These are phyloP conservation scores for Andrena bucephala DNA, from an alignment of 2,888 invertebrate species.

Conservation along the genomic window DNA sequence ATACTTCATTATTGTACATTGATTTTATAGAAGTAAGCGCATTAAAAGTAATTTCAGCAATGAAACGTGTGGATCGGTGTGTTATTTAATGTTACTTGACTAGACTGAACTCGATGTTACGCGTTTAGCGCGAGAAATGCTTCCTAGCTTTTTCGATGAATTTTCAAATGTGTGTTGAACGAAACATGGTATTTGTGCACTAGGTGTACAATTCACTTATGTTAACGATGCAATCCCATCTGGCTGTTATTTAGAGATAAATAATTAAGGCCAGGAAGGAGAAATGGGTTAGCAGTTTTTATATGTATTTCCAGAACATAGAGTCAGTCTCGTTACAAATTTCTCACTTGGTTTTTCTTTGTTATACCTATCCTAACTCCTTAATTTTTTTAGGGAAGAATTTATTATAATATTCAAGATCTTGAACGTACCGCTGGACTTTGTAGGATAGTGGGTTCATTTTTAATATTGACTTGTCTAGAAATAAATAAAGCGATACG, in stretches of 20 bases:
- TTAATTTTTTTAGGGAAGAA: too few species aligned
- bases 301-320: not conserved
- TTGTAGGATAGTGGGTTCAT: too few species aligned
- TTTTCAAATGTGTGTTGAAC: slow-evolving; percentile 11
- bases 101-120: too few species aligned
- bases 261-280: slow-evolving; percentile 10
- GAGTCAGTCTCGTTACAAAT: not conserved
- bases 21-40: too few species aligned
- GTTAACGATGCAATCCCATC: not conserved
- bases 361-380: too few species aligned
- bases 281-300: not conserved
- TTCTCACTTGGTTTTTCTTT: not conserved
- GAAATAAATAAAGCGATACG: too few species aligned
- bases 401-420: too few species aligned
- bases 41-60: too few species aligned
- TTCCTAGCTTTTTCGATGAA: not conserved
- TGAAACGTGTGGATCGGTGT: too few species aligned
- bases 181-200: slow-evolving; percentile 32
- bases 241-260: slow-evolving; percentile 50
- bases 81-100: too few species aligned
- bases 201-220: slow-evolving; percentile 4
- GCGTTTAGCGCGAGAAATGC: not conserved
- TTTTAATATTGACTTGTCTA: too few species aligned
- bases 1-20: not conserved
- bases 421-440: too few species aligned